These are phyloP conservation scores for Strix aluco DNA, from an alignment of 2,113 vertebrate species.

Conservation along the genomic window DNA sequence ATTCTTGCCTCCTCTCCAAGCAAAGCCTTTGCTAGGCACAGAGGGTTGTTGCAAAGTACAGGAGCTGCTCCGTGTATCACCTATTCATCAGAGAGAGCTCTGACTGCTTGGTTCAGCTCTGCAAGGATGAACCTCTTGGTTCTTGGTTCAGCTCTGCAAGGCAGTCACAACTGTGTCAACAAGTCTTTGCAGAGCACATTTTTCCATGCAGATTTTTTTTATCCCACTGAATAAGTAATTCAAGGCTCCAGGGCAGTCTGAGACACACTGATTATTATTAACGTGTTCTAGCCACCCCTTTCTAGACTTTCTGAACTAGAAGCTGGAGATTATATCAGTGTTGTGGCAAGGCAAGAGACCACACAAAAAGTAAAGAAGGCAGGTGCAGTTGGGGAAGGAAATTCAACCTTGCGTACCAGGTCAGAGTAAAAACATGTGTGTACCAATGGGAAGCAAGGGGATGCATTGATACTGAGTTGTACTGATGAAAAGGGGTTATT, in stretches of 20 bases:
- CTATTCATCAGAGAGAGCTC: not conserved
- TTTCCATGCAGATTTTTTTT: conserved; percentile 1
- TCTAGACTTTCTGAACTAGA: not conserved
- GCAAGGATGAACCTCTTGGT: not conserved
- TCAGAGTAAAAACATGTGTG: not conserved
- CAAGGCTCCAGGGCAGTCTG: not conserved
- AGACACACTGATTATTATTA: not conserved
- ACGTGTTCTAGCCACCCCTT: not conserved
- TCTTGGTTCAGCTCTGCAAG: no score
- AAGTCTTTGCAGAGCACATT: not conserved
- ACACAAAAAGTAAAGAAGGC: not conserved
- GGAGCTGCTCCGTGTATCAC: not conserved
- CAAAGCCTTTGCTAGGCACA: not conserved
- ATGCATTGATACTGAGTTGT: not conserved
- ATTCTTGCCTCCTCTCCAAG: not conserved
- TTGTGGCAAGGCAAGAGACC: not conserved
- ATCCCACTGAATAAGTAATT: not conserved
- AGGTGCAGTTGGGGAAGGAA: not conserved
- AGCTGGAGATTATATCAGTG: not conserved
- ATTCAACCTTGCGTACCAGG: not conserved
- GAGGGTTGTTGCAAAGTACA: not conserved
- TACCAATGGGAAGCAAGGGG: not conserved
- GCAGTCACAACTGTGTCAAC: not conserved
- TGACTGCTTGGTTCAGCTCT: not conserved
- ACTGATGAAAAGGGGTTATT: not conserved